Evolutionary conservation across 2,888 invertebrate genomes (phyloP).

Genomic region (Pheosia tremula): DNA sequence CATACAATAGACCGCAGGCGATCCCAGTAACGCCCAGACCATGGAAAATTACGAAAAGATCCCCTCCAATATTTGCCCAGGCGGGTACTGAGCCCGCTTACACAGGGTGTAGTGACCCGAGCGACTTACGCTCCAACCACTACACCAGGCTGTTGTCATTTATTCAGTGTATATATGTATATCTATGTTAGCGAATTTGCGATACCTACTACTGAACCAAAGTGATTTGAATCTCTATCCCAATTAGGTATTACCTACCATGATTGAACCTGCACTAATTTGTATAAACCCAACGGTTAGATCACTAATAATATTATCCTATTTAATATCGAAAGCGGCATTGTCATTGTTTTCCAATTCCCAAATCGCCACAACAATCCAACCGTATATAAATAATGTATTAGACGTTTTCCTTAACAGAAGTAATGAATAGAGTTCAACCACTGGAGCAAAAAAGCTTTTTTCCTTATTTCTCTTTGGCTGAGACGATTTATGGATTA

Average conservation of each 20-base stretch:
- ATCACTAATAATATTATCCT: background rate
- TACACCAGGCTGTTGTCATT: too few species aligned
- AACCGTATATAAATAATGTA: slow-evolving; percentile 45
- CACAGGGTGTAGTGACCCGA: too few species aligned
- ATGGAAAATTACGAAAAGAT: too few species aligned
- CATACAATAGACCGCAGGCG: too few species aligned
- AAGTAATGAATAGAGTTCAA: slow-evolving; percentile 66
- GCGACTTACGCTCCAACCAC: too few species aligned
- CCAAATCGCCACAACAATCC: slow-evolving; percentile 18
- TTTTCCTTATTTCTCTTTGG: slow-evolving; percentile 61
- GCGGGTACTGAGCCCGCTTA: too few species aligned
- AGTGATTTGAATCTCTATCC: too few species aligned
- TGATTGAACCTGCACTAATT: background rate
- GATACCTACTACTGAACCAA: too few species aligned
- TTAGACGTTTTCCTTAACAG: slow-evolving; percentile 53
- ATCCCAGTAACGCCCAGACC: too few species aligned
- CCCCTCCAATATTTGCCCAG: too few species aligned
- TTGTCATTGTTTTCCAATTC: slow-evolving; percentile 6
- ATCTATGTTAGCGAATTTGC: too few species aligned
- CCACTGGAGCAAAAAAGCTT: slow-evolving; percentile 57
- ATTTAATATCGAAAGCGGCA: background rate
- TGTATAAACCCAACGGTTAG: background rate
- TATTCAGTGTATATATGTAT: too few species aligned
- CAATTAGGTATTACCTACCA: background rate
- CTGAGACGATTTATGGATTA: slow-evolving; percentile 71